phyloP scores from a whole-genome alignment of 2,797 vertebrate genomes.

The Sebastes hubbsi region DNA sequence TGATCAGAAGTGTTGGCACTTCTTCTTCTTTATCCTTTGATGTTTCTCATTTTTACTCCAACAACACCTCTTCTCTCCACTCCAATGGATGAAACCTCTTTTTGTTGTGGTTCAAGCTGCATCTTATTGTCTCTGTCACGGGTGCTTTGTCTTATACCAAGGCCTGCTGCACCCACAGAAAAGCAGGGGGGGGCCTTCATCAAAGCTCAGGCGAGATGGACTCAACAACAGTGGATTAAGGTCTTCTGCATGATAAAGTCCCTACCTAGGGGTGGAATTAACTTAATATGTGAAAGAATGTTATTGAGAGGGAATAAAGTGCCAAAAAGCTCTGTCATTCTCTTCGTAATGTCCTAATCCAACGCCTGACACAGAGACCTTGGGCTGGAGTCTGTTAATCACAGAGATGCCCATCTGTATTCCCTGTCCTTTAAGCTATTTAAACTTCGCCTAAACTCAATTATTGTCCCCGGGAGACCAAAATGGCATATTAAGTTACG shows the following conservation, averaged over 20 bases:
- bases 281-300: constrained; percentile 99
- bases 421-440: constrained; percentile 95
- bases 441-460: constrained; percentile 99
- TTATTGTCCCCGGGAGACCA: constrained; percentile 99
- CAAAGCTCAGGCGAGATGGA: constrained; percentile 96
- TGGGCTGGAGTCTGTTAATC: constrained; percentile 97
- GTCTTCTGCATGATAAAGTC: constrained; percentile 99
- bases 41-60: constrained; percentile 69
- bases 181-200: constrained; percentile 85
- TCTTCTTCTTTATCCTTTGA: constrained; percentile 72
- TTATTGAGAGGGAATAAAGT: constrained; percentile 99
- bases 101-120: constrained; percentile 91
- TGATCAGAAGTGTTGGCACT: constrained; percentile 74
- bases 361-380: constrained; percentile 96
- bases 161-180: constrained; percentile 92
- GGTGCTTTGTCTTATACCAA: constrained; percentile 97
- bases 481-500: constrained; percentile 97
- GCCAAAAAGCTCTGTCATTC: constrained; percentile 99
- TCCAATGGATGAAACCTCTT: constrained; percentile 87
- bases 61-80: constrained; percentile 83
- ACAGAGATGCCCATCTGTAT: constrained; percentile 98
- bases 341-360: constrained; percentile 99
- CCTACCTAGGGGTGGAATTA: constrained; percentile 99
- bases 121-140: constrained; percentile 98
- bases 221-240: constrained; percentile 99